Conservation (phyloP, 1,140 invertebrate species). For the Drosophila rhopaloa region DNA sequence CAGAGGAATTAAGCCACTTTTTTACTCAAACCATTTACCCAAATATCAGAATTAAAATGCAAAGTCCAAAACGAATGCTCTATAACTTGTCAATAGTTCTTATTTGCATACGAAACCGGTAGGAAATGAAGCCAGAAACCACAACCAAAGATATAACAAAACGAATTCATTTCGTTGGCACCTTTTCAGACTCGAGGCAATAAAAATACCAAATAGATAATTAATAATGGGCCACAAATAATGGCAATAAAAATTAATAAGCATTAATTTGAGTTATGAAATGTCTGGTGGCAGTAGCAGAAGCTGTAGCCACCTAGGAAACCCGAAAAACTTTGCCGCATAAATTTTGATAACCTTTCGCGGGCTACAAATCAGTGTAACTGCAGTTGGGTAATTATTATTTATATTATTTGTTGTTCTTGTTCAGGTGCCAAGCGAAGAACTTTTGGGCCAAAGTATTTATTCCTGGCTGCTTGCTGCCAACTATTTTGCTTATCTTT, state of each 20-base stretch:
- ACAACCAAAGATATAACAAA: slow-evolving; percentile 26
- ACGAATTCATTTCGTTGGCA: slow-evolving; percentile 57
- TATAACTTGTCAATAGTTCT: slow-evolving; percentile 42
- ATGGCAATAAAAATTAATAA: slow-evolving; percentile 64
- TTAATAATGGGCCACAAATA: slow-evolving; percentile 57
- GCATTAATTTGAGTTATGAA: slow-evolving; percentile 60
- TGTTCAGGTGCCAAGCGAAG: slow-evolving; percentile 35
- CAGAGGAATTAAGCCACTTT: not conserved
- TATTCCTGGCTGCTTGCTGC: slow-evolving; percentile 14
- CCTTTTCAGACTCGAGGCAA: slow-evolving; percentile 41
- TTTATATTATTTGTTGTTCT: slow-evolving; percentile 45
- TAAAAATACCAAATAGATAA: slow-evolving; percentile 61
- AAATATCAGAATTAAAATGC: slow-evolving; percentile 22
- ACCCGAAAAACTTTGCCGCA: slow-evolving; percentile 46
- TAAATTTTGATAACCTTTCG: slow-evolving; percentile 59
- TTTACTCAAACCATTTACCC: slow-evolving; percentile 9
- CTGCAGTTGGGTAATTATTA: slow-evolving; percentile 59
- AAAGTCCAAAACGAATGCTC: slow-evolving; percentile 25
- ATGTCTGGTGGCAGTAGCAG: slow-evolving; percentile 22
- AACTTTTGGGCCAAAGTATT: slow-evolving; percentile 36
- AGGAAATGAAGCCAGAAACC: slow-evolving; percentile 22
- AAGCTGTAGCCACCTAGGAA: slow-evolving; percentile 34
- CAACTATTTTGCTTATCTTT: slow-evolving; percentile 54
- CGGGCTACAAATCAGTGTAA: slow-evolving; percentile 55
- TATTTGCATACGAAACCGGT: slow-evolving; percentile 47